These are phyloP conservation scores for Macrosoma leucophasiata DNA, from an alignment of 2,888 invertebrate genomes.

Conservation along the genomic window DNA sequence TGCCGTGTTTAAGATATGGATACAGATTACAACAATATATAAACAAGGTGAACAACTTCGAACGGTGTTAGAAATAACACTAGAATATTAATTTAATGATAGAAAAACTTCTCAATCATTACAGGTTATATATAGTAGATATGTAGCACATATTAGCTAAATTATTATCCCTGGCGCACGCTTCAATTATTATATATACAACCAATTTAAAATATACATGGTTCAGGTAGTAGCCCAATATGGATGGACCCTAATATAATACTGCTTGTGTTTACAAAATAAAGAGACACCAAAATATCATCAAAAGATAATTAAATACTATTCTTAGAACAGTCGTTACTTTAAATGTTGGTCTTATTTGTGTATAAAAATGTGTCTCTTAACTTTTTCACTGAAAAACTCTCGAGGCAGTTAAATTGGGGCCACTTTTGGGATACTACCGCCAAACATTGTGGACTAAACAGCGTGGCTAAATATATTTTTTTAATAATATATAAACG, in stretches of 20 bases:
- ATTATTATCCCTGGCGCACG: slow-evolving; percentile 49
- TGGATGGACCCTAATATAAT: too few relatives aligned
- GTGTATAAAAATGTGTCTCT: too few relatives aligned
- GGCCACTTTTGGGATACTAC: too few relatives aligned
- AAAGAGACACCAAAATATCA: too few relatives aligned
- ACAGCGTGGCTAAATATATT: slow-evolving; percentile 45
- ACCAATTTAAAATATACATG: slow-evolving; percentile 38
- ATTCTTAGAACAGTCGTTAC: too few relatives aligned
- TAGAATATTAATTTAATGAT: slow-evolving; percentile 63
- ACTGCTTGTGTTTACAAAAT: too few relatives aligned
- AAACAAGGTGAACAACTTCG: slow-evolving; percentile 73
- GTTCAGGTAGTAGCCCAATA: slow-evolving; percentile 10
- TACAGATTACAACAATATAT: slow-evolving; percentile 71
- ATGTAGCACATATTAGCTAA: slow-evolving; percentile 68
- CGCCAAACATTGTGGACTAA: slow-evolving; percentile 40
- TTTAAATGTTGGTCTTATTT: too few relatives aligned
- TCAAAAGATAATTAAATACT: too few relatives aligned
- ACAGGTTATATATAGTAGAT: slow-evolving; percentile 60
- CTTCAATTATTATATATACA: slow-evolving; percentile 46
- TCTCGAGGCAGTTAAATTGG: too few relatives aligned
- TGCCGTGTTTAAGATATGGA: slow-evolving; percentile 67
- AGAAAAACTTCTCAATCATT: slow-evolving; percentile 63
- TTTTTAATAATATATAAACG: slow-evolving; percentile 44
- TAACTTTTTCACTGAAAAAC: too few relatives aligned
- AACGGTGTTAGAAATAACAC: slow-evolving; percentile 67